Base-by-base conservation (phyloP, 2,888 invertebrate genomes). In the Lochmaea capreae region DNA sequence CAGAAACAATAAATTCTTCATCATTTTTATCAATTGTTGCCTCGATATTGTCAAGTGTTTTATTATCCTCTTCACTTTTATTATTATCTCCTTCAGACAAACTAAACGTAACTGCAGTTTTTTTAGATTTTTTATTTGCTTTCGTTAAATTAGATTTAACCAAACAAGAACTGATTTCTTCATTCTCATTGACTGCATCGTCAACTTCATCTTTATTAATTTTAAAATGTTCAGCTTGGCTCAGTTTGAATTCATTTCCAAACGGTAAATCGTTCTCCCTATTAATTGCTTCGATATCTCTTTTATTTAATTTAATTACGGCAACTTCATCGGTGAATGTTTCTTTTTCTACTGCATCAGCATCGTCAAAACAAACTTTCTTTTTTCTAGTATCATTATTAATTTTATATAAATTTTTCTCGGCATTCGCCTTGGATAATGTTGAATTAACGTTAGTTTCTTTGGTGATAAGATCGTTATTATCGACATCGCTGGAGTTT, bases 401-500 rank as follows among this genome's bases (percentile, higher is more conserved):
- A 10, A 10, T 12, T 58, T 58, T 22, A 26, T 26, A 59, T 59
- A 22, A 22, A 26, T 33, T 59, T 59, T 33, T 59, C 16, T 59
- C 22, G 12, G 52, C 26, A 22, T 58, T 26, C n/a, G 49, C 49
- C 3, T 49, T 49, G 49, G 49, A 49, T 49, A 49, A 49, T 26
- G 2, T 33, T 8, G 18, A 54, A 66, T 66, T 16, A 66, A 2
- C 22, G 10, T 42, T 8, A 39, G 3, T 43, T 46, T 46, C 39
- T 46, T 49, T 18, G 22, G n/a, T n/a, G 39, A 39, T 18, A 61
- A 16, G 6, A 61, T 61, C 61, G 33, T 61, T 69, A 74, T 79
- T 80, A 75, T 83, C 84, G 72, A 81, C 80, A 75, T 85, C 85
- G 79, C 85, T 86, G 70, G 85, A 85, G 81, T 83, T 83, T 61